Percentiles rank a stretch among this genome's conserved stretches.
Evolutionary conservation across 2,888 invertebrate species (phyloP).

Genomic region (Athripsodes cinereus): DNA sequence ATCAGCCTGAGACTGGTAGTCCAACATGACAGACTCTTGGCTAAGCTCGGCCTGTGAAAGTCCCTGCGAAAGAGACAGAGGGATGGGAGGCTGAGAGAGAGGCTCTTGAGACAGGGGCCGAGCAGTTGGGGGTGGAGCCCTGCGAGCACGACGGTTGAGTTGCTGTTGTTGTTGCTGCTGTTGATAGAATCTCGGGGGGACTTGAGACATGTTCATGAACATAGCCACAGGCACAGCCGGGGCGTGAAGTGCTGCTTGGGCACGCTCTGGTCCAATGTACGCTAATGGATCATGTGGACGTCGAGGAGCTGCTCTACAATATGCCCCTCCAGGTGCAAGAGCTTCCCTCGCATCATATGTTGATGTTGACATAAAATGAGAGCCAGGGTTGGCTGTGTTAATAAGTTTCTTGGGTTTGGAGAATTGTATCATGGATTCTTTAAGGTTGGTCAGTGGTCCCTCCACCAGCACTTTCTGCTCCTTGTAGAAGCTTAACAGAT

Average conservation of each 20-base stretch:
- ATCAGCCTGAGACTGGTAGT: constrained; percentile 91
- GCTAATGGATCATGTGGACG: constrained; percentile 85
- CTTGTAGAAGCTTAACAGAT: constrained; percentile 93
- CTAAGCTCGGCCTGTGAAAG: constrained; percentile 68
- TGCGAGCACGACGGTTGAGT: constrained; percentile 28
- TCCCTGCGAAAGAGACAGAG: constrained; percentile 66
- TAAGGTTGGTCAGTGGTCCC: constrained; percentile 94
- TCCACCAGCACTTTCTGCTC: constrained; percentile 96
- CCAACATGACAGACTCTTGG: constrained; percentile 78
- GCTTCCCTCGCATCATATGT: constrained; percentile 97
- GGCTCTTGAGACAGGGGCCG: constrained; percentile 61
- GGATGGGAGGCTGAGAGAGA: constrained; percentile 64
- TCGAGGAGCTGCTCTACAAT: constrained; percentile 70
- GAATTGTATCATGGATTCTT: constrained; percentile 94
- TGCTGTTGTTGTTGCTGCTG: constrained; percentile 58
- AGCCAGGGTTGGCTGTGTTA: constrained; percentile 90
- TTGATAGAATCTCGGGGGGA: constrained; percentile 70
- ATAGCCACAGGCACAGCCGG: constrained; percentile 92
- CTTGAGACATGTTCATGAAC: constrained; percentile 85
- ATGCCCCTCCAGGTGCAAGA: constrained; percentile 87
- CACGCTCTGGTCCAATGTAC: constrained; percentile 83
- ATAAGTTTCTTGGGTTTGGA: constrained; percentile 95
- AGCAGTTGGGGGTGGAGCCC: constrained; percentile 33
- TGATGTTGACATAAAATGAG: constrained; percentile 95
- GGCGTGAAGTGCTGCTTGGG: constrained; percentile 67